Evolutionary conservation across 2,113 vertebrate species (phyloP).

Genomic region (Pholis gunnellus): DNA sequence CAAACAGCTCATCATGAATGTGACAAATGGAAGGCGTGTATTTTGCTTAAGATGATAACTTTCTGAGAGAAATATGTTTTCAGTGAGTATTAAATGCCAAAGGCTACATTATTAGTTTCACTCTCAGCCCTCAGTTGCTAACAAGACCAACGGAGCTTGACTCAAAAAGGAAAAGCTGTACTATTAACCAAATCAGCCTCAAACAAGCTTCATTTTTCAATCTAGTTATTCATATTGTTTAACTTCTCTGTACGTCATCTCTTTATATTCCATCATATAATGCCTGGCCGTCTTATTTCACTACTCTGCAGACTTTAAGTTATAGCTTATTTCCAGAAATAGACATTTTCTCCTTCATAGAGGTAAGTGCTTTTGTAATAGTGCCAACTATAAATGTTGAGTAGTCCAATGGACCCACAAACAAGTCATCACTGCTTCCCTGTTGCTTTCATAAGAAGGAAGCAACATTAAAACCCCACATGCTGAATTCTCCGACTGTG

Average conservation of each 20-base stretch:
- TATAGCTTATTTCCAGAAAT: constrained; percentile 27
- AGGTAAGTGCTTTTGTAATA: constrained; percentile 28
- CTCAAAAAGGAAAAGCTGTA: not conserved
- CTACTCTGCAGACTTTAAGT: constrained; percentile 22
- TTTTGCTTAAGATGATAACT: no score
- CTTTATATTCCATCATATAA: constrained; percentile 8
- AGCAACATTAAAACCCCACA: constrained; percentile 28
- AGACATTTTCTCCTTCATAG: not conserved
- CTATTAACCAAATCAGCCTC: not conserved
- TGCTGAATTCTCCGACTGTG: constrained; percentile 11
- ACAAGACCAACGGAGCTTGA: not conserved
- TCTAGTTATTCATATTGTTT: not conserved
- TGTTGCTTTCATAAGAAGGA: constrained; percentile 38
- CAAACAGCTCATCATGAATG: not conserved
- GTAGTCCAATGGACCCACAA: constrained; percentile 33
- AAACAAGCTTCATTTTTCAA: not conserved
- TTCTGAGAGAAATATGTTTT: no score
- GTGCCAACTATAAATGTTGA: not conserved
- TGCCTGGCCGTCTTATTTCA: constrained; percentile 6
- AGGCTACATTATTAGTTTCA: not conserved
- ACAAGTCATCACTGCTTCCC: constrained; percentile 41
- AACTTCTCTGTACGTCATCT: not conserved
- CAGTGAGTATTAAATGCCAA: no score
- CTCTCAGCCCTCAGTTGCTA: not conserved
- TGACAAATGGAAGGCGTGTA: not conserved